These are phyloP conservation scores for Rhyacophila brunnea DNA, from an alignment of 1,140 invertebrate species.

Conservation along the genomic window DNA sequence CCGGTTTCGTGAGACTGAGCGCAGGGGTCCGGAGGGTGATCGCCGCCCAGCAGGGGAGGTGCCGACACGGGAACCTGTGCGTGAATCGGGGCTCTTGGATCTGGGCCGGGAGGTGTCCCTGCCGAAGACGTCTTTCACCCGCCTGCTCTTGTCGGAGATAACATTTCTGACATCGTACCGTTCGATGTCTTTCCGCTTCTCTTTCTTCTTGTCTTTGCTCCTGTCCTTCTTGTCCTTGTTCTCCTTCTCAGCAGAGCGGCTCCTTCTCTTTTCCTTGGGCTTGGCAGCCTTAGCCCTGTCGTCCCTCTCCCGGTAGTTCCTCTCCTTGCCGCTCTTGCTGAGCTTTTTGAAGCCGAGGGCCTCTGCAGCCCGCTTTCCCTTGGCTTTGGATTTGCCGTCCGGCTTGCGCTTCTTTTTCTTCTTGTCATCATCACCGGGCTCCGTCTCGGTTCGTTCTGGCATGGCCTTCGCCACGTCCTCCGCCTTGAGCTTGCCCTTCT, in stretches of 20 bases:
- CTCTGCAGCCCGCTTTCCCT: constrained; percentile 44
- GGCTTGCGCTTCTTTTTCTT: constrained; percentile 39
- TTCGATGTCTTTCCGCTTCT: constrained; percentile 76
- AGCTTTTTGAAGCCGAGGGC: constrained; percentile 74
- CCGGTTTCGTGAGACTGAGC: constrained; percentile 21
- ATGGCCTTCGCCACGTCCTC: constrained; percentile 30
- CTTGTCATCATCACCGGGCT: constrained; percentile 42
- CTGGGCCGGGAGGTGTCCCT: constrained; percentile 60
- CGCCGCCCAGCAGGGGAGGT: constrained; percentile 37
- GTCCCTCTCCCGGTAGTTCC: constrained; percentile 77
- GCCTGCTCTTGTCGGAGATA: constrained; percentile 66
- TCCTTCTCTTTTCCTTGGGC: constrained; percentile 39
- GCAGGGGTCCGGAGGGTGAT: constrained; percentile 39
- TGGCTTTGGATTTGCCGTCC: constrained; percentile 39
- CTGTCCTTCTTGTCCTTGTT: constrained; percentile 42
- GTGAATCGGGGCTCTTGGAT: constrained; percentile 29
- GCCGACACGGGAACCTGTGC: constrained; percentile 28
- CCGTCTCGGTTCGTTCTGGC: constrained; percentile 44
- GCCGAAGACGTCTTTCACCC: constrained; percentile 77
- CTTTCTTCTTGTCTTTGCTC: constrained; percentile 57
- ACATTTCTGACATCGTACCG: constrained; percentile 79
- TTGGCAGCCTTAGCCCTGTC: constrained; percentile 46
- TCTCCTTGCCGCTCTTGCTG: constrained; percentile 74
- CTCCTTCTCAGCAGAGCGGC: constrained; percentile 45
- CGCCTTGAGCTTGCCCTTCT: constrained; percentile 54